phyloP scores from a whole-genome alignment of 2,888 invertebrate genomes.

The Napeogenes sylphis region DNA sequence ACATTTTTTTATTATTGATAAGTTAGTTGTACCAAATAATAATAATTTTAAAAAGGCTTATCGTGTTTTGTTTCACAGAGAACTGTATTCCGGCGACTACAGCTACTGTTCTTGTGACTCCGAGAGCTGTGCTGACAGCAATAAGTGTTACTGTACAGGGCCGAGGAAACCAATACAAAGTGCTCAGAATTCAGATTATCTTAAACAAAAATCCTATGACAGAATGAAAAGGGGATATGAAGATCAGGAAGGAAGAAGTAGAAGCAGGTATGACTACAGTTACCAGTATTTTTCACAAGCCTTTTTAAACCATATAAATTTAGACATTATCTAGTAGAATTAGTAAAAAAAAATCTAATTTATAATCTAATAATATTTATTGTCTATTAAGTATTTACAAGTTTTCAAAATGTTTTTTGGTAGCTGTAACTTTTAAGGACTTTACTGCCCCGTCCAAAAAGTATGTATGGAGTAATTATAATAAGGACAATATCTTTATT shows the following conservation, averaged over 20 bases:
- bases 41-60: not conserved
- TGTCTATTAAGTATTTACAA: too few relatives aligned
- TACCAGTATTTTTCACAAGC: not conserved
- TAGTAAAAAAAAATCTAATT: too few relatives aligned
- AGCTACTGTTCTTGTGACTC: slow-evolving; percentile 88
- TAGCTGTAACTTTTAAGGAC: too few relatives aligned
- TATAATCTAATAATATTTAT: too few relatives aligned
- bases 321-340: too few relatives aligned
- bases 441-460: too few relatives aligned
- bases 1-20: too few relatives aligned
- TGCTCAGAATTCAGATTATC: slow-evolving; percentile 74
- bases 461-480: too few relatives aligned
- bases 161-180: slow-evolving; percentile 55
- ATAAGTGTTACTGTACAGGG: slow-evolving; percentile 89
- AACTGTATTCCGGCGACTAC: slow-evolving; percentile 60
- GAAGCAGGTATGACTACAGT: slow-evolving; percentile 45
- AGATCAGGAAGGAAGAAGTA: slow-evolving; percentile 64
- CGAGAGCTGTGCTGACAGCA: slow-evolving; percentile 91
- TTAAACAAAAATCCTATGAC: slow-evolving; percentile 65
- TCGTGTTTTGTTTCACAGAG: slow-evolving; percentile 45
- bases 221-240: slow-evolving; percentile 56
- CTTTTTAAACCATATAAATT: too few relatives aligned
- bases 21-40: too few relatives aligned
- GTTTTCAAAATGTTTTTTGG: too few relatives aligned
- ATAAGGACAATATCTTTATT: not conserved